Base-by-base conservation (phyloP, 2,113 vertebrate genomes). In the Pan paniscus region DNA sequence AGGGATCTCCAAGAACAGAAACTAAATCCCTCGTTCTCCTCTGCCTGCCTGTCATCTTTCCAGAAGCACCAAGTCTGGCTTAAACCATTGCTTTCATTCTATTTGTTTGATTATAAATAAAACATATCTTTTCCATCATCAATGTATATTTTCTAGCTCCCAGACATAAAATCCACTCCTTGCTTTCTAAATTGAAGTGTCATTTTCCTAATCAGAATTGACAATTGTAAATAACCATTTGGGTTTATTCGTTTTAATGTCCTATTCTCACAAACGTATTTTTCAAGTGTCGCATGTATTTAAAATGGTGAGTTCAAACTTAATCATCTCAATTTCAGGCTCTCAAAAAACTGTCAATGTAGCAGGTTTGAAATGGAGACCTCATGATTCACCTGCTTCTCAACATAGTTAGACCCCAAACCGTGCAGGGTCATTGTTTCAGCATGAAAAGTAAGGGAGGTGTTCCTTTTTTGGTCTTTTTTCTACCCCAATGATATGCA, bases 141-240 rank as follows among this genome's bases (percentile, higher is more conserved):
- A 8, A 0, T 6, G 23, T 86, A 6, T 75, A 87, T 83, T 76
- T 64, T 91, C 40, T 30, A 78, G 85, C 64, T 68, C 14, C 35
- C 13, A 38, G 88, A 89, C 59, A 5, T 12, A 55, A 78, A 89
- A 81, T 20, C 76, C 96, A 92, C 46, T n/a, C 87, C 82, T 32
- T 23, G 64, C 38, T 70, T 82, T 46, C 81, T 73, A 70, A 91
- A 80, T 23, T 48, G 95, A 93, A 93, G 92, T 52, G 79, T 27
- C 89, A 57, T 75, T 83, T 83, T 94, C 90, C 90, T 95, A 87
- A 88, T 94, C 84, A 89, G 88, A 90, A 73, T 0, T 40, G 90
- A 68, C 64, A 9, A 20, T 91, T 83, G 59, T 93, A 93, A 96
- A 83, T 38, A 79, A 50, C 75, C 78, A 35, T 73, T 67, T 78